phyloP scores from a whole-genome alignment of 1,140 invertebrate species.

The Chrysomallon squamiferum region DNA sequence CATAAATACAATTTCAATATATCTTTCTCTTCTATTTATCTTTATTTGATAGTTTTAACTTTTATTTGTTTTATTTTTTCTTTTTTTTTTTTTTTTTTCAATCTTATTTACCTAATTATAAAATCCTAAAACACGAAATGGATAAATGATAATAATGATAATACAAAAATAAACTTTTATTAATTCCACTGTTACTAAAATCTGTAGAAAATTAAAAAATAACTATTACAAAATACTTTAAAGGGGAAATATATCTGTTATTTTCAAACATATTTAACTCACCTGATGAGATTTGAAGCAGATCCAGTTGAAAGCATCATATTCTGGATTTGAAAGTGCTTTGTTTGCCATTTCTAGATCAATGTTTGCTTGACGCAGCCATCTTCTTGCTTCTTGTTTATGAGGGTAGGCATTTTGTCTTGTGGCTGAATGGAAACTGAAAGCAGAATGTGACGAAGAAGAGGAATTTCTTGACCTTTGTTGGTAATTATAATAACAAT shows the following conservation, averaged over 20 bases:
- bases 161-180: neutral
- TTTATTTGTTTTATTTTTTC: neutral
- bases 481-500: neutral
- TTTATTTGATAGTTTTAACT: neutral
- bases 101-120: neutral
- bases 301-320: slow-evolving; percentile 33
- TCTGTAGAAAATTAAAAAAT: neutral
- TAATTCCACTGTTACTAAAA: neutral
- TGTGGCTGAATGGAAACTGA: neutral
- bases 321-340: neutral
- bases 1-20: neutral
- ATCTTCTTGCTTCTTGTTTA: slow-evolving; percentile 24
- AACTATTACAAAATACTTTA: neutral
- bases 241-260: neutral
- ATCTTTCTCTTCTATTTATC: neutral
- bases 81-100: neutral
- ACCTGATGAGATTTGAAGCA: slow-evolving; percentile 47
- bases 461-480: neutral
- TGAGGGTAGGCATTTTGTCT: slow-evolving; percentile 9
- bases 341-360: slow-evolving; percentile 27
- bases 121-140: neutral
- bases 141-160: neutral
- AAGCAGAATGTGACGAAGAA: neutral
- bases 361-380: slow-evolving; percentile 35
- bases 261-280: neutral